Evolutionary conservation across 92 coral and sea anemone species (phyloP).

Genomic region (Parazoanthus atlanticus): DNA sequence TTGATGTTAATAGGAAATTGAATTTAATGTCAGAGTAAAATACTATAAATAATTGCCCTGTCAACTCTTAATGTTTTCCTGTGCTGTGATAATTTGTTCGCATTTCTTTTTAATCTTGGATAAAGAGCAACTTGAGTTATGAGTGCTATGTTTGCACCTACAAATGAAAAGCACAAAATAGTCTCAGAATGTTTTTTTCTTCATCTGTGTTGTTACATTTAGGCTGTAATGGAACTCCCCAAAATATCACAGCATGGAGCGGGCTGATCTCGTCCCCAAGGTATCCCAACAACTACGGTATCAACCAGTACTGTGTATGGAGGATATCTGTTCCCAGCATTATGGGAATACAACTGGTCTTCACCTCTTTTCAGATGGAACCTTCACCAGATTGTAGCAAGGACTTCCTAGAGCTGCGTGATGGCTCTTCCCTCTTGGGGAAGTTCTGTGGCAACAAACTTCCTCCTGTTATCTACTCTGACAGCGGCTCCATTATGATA

Average conservation of each 20-base stretch:
- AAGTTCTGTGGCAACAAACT: constrained; percentile 7
- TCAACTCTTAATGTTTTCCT: too few species aligned
- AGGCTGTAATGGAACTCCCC: constrained; percentile 7
- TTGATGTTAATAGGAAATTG: too few species aligned
- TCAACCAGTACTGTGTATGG: constrained; percentile 9
- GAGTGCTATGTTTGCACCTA: too few species aligned
- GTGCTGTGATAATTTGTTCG: too few species aligned
- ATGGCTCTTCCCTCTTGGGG: not conserved
- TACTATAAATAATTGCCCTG: too few species aligned
- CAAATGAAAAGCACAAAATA: not conserved
- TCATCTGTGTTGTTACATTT: not conserved
- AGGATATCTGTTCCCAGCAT: constrained; percentile 1
- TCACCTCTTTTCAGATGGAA: not conserved
- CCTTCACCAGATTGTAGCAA: not conserved
- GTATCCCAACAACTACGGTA: constrained; percentile 2
- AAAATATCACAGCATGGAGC: constrained; percentile 18
- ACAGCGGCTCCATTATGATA: constrained; percentile 5
- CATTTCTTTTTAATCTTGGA: too few species aligned
- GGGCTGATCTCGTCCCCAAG: constrained; percentile 10
- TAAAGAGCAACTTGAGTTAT: too few species aligned
- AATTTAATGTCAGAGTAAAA: too few species aligned
- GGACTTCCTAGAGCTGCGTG: not conserved
- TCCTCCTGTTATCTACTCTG: constrained; percentile 5
- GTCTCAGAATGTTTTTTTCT: not conserved
- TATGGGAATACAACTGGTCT: constrained; percentile 27